Evolutionary conservation across 23 tunicate species (phyloP).

Genomic region (Styela plicata): DNA sequence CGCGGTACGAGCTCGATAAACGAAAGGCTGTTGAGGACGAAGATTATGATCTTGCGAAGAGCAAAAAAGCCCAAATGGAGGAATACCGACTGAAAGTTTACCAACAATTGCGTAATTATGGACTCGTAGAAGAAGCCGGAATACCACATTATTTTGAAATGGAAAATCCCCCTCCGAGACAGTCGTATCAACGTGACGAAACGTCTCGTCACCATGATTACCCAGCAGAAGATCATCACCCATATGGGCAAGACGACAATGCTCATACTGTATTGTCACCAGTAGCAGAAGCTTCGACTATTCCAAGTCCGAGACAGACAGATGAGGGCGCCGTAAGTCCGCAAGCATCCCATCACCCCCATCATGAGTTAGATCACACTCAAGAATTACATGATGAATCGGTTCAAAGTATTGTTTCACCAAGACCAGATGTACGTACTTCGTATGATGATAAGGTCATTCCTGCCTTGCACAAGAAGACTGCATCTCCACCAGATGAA

Average conservation of each 20-base stretch:
- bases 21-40: slow-evolving; percentile 83
- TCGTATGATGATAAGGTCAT: slow-evolving; percentile 83
- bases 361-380: background rate
- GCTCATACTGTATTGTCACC: background rate
- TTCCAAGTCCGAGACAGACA: background rate
- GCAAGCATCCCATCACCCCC: background rate
- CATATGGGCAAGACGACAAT: background rate
- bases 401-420: background rate
- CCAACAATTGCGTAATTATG: slow-evolving; percentile 81
- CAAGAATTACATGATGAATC: background rate
- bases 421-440: background rate
- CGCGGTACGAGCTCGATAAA: slow-evolving; percentile 85
- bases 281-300: background rate
- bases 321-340: background rate
- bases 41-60: slow-evolving; percentile 92
- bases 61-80: slow-evolving; percentile 91
- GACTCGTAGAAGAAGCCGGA: slow-evolving; percentile 83
- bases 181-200: background rate
- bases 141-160: slow-evolving; percentile 24
- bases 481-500: background rate
- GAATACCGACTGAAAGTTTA: slow-evolving; percentile 84
- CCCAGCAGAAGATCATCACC: background rate
- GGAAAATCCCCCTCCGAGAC: slow-evolving; percentile 10
- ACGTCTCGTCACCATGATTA: background rate
- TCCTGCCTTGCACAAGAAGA: slow-evolving; percentile 69